Evolutionary conservation across 1,140 invertebrate genomes (phyloP), one percentile per base, ranked within the genome.

Genomic region (Aphelinus atriplicis): DNA sequence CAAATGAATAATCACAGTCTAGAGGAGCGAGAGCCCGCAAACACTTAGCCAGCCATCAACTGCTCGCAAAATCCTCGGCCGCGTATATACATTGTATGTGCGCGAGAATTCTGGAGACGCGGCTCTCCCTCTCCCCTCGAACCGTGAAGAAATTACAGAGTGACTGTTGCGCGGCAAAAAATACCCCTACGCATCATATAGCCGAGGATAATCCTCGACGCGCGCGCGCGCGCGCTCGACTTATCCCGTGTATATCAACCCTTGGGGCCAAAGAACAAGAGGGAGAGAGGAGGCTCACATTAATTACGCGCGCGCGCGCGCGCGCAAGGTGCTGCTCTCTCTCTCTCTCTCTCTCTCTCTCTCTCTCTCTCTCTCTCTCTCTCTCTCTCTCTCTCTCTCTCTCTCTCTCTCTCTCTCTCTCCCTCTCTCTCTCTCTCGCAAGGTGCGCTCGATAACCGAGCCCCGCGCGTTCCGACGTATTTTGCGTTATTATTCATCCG

Each of bases 401-500:
- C 57, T 50, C 57, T 60, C 7, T 10, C 57, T 60, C 57, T 26
- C 57, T 26, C 57, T 4, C 53, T 64, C 62, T 4, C 51, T 53
- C 51, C 0, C 51, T 53, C 9, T 53, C 51, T 53, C 51, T 53
- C 51, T 53, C 51, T 53, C 51, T 53, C 56, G 65, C 62, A 63
- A 63, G 70, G 70, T 63, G 70, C 61, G 46, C 50, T 45, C 70
- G 10, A 58, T 45, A 50, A 47, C 65, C 50, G 64, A 3, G 46
- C 43, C 26, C 9, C 48, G 10, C 3, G 2, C 50, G 47, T 43
- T 48, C 48, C 10, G 60, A 71, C 26, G 68, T 51, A 71, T 58
- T 72, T 58, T n/a, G 47, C 71, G 55, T 73, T 73, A 73, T 73
- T 73, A 73, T 66, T 73, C 71, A 73, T 73, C 71, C 63, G 7